Conservation (phyloP, 1,140 invertebrate genomes). For the honey bee (Apis mellifera) region Amel_HAv3.1 CM009934.2:8935501-8936000, state of each 20-base stretch:
- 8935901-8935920: background rate
- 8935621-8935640: too few species aligned
- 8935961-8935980: background rate
- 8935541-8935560: too few species aligned
- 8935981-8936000: background rate
- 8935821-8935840: background rate
- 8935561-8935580: too few species aligned
- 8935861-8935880: background rate
- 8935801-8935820: constrained; percentile 1
- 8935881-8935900: background rate
- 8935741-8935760: background rate
- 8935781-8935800: constrained; percentile 5
- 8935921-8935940: too few species aligned
- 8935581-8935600: too few species aligned
- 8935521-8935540: too few species aligned
- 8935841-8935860: constrained; percentile 7
- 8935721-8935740: background rate
- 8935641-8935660: too few species aligned
- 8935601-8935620: too few species aligned
- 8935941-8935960: background rate
- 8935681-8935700: background rate
- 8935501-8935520: too few species aligned
- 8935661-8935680: too few species aligned
- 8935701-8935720: background rate
- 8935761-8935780: background rate